These are phyloP conservation scores for Scophthalmus maximus DNA, from an alignment of 2,113 vertebrate genomes.

Conservation along the genomic window DNA sequence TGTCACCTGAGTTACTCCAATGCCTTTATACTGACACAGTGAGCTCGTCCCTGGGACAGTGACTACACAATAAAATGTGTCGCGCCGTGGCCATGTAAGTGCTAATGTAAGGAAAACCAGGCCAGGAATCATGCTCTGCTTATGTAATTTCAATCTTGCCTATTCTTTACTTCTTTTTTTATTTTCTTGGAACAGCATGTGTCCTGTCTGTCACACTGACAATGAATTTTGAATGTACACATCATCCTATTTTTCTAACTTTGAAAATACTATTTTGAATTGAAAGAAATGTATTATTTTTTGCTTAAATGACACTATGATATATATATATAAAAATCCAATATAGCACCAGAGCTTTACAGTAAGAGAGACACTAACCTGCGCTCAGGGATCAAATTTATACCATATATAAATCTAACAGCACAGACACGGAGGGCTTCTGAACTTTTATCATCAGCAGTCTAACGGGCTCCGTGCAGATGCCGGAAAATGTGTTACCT, in stretches of 20 bases:
- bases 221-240: not conserved
- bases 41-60: not conserved
- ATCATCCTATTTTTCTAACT: not conserved
- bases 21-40: too few relatives aligned
- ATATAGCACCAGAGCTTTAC: too few relatives aligned
- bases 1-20: not conserved
- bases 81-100: too few relatives aligned
- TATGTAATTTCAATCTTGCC: not conserved
- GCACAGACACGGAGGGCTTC: not conserved
- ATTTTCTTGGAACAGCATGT: too few relatives aligned
- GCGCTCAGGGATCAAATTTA: not conserved
- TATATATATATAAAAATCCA: too few relatives aligned
- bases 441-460: not conserved
- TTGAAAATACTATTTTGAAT: too few relatives aligned
- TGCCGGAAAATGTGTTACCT: conserved; percentile 31
- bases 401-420: not conserved
- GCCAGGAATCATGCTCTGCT: too few relatives aligned
- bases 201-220: not conserved
- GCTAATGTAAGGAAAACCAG: too few relatives aligned
- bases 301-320: too few relatives aligned
- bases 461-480: not conserved
- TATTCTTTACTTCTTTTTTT: too few relatives aligned
- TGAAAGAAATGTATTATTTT: too few relatives aligned
- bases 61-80: too few relatives aligned
- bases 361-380: not conserved